These are phyloP conservation scores for Pandemis cinnamomeana DNA, from an alignment of 2,888 invertebrate genomes.

Conservation along the genomic window DNA sequence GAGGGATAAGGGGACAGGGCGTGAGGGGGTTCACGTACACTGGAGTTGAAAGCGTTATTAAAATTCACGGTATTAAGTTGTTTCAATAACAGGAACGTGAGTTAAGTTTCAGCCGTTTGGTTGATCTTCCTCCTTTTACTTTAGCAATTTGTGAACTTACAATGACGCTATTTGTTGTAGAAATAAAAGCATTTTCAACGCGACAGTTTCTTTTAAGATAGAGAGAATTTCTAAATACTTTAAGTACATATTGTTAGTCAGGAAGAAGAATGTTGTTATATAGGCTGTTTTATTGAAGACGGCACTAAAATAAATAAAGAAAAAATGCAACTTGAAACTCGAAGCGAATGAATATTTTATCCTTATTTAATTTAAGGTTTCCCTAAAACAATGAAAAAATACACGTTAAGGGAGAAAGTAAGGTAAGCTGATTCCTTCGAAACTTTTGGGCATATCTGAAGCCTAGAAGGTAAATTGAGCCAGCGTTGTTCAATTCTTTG, in stretches of 20 bases:
- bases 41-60: conserved; percentile 33
- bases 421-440: neutral
- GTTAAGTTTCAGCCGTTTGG: conserved; percentile 7
- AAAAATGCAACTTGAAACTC: neutral
- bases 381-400: neutral
- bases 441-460: conserved; percentile 5
- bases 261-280: too few relatives aligned
- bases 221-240: too few relatives aligned
- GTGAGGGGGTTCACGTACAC: conserved; percentile 44
- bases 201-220: too few relatives aligned
- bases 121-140: neutral
- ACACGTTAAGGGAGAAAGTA: neutral
- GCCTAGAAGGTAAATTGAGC: neutral
- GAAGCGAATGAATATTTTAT: neutral
- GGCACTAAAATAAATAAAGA: neutral
- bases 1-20: conserved; percentile 53
- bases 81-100: conserved; percentile 20
- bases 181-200: too few relatives aligned
- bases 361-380: neutral
- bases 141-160: too few relatives aligned
- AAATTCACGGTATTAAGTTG: conserved; percentile 34
- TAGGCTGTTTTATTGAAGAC: too few relatives aligned
- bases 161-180: too few relatives aligned
- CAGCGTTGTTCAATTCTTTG: conserved; percentile 15
- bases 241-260: too few relatives aligned